phyloP scores from a whole-genome alignment of 35 echinoderm and acorn worm genomes.

The Heliocidaris erythrogramma region DNA sequence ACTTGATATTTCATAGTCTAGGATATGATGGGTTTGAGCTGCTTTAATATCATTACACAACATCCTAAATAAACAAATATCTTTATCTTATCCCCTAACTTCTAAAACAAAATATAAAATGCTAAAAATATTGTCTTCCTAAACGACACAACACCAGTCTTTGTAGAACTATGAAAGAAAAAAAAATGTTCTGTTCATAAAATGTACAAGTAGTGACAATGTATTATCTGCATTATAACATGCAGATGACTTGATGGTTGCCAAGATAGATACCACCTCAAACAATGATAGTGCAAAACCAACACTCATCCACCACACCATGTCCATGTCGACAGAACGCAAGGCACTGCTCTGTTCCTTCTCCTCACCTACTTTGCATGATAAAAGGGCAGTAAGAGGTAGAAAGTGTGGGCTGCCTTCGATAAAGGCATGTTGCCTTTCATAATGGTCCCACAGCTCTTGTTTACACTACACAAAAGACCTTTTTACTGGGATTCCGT shows the following conservation, averaged over 20 bases:
- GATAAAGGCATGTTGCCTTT: neutral
- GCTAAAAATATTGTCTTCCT: too few species aligned
- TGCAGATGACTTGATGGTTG: neutral
- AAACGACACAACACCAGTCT: too few species aligned
- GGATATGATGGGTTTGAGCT: too few species aligned
- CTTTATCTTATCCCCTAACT: too few species aligned
- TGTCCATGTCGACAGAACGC: neutral
- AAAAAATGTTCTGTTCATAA: neutral
- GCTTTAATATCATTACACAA: too few species aligned
- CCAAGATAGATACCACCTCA: neutral
- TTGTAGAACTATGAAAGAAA: too few species aligned
- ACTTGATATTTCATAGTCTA: too few species aligned
- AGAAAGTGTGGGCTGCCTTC: neutral
- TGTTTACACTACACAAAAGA: constrained; percentile 18
- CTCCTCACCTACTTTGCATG: neutral
- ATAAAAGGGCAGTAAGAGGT: neutral
- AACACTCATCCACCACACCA: neutral
- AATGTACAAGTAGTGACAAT: neutral
- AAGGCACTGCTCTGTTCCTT: neutral
- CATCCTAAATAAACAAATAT: too few species aligned
- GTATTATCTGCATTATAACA: neutral
- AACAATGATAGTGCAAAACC: constrained; percentile 1
- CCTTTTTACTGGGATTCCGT: neutral
- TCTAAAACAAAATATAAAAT: too few species aligned
- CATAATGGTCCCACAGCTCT: neutral